A percentile compares a stretch with the other conserved stretches of the same genome.
Evolutionary conservation across 2,888 invertebrate species (phyloP).

Genomic region (Synergus laeviventris): DNA sequence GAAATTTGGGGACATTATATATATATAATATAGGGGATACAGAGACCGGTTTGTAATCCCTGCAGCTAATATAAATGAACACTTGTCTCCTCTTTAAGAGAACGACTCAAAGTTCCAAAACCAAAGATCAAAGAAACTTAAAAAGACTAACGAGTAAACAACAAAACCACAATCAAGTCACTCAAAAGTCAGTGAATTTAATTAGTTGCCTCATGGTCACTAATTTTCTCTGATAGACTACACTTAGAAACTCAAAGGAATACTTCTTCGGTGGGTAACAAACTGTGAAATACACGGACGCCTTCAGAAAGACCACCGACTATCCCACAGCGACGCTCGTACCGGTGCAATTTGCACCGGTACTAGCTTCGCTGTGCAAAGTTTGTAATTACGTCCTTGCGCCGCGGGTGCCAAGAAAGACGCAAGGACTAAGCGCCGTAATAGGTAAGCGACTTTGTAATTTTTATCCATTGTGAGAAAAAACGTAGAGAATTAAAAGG

Average conservation of each 20-base stretch:
- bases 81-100: no score
- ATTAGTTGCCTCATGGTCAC: background rate
- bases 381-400: conserved; percentile 34
- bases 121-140: background rate
- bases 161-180: conserved; percentile 20
- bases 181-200: conserved; percentile 9
- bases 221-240: background rate
- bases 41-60: no score
- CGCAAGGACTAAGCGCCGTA: conserved; percentile 3
- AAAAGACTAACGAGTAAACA: background rate
- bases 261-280: conserved; percentile 17
- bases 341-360: no score
- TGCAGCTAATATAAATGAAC: no score
- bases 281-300: conserved; percentile 14
- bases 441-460: conserved; percentile 27
- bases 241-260: conserved; percentile 19
- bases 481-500: background rate
- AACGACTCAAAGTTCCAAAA: no score
- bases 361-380: conserved; percentile 22
- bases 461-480: conserved; percentile 4
- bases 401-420: conserved; percentile 16
- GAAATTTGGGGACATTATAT: no score
- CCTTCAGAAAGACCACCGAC: conserved; percentile 21
- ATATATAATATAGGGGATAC: no score
- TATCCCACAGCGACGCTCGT: conserved; percentile 8